Evolutionary conservation across 2,113 vertebrate genomes (phyloP).

Genomic region (mouse (Mus musculus)): GRCm39 chr4:80934501-80935000

Average conservation of each 20-base stretch:
- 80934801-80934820: not conserved
- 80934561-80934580: not conserved
- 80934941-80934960: not conserved
- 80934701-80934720: not conserved
- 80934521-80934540: not conserved
- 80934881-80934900: not conserved
- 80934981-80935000: not conserved
- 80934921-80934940: not conserved
- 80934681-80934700: not conserved
- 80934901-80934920: not conserved
- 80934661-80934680: not conserved
- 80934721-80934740: not conserved
- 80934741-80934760: not conserved
- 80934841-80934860: not conserved
- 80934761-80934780: not conserved
- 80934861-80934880: not conserved
- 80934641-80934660: not conserved
- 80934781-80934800: not conserved
- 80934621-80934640: not conserved
- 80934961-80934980: too few species aligned
- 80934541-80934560: not conserved
- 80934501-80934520: not conserved
- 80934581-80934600: not conserved
- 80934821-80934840: conserved; percentile 15
- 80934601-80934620: not conserved